phyloP scores from a whole-genome alignment of 2,888 invertebrate genomes.

The Nephrotoma appendiculata region DNA sequence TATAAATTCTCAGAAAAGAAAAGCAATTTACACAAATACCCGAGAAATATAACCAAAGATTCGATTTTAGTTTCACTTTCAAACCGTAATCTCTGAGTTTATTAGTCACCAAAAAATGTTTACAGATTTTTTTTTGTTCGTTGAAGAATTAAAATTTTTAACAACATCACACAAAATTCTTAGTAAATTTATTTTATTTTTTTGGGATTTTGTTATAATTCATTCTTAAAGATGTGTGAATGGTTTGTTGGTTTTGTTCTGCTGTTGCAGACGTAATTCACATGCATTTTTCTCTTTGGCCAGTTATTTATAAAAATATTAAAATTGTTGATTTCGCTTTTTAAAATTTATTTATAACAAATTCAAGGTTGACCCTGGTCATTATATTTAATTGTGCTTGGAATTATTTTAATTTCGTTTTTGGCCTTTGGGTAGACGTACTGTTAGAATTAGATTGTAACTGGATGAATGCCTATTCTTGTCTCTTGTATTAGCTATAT shows the following conservation, averaged over 20 bases:
- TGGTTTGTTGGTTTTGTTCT: background rate
- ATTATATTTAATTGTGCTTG: background rate
- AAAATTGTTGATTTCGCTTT: background rate
- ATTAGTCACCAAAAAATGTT: background rate
- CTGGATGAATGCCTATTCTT: no score
- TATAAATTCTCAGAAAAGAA: background rate
- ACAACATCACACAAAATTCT: background rate
- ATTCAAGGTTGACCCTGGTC: background rate
- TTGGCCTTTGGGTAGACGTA: no score
- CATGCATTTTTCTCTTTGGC: conserved; percentile 9
- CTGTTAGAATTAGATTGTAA: no score
- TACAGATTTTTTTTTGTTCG: background rate
- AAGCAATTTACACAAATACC: background rate
- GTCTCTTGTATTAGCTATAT: no score
- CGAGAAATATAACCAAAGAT: background rate
- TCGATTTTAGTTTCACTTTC: background rate
- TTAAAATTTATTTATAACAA: background rate
- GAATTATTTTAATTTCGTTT: no score
- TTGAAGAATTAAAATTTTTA: background rate
- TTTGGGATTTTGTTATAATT: background rate
- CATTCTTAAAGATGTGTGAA: background rate
- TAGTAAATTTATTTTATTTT: background rate
- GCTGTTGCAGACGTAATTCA: background rate
- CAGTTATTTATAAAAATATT: background rate
- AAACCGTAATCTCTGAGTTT: background rate